phyloP scores from a whole-genome alignment of 1,140 invertebrate species.

The Eubasilissa regina region DNA sequence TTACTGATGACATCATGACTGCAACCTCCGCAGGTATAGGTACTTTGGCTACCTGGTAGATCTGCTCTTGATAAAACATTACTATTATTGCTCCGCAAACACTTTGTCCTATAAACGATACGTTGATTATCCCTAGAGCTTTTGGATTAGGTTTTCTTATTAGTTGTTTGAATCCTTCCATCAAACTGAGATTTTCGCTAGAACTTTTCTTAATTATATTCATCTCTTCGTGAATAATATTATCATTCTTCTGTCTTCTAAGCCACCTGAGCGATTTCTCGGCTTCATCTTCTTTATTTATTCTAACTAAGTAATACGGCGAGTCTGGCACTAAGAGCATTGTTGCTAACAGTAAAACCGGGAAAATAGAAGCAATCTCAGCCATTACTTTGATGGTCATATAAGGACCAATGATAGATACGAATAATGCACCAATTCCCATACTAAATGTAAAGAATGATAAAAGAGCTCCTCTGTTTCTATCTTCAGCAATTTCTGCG shows the following conservation, averaged over 20 bases:
- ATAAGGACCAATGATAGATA: conserved; percentile 53
- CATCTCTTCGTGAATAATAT: conserved; percentile 53
- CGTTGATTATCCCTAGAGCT: conserved; percentile 54
- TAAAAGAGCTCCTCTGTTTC: conserved; percentile 56
- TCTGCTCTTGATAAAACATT: conserved; percentile 58
- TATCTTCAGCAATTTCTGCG: conserved; percentile 58
- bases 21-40: conserved; percentile 49
- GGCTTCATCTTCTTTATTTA: conserved; percentile 54
- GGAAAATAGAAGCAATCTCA: conserved; percentile 53
- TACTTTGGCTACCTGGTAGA: conserved; percentile 37
- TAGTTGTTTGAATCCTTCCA: conserved; percentile 47
- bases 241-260: conserved; percentile 53
- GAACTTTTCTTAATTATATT: conserved; percentile 50
- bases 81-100: conserved; percentile 57
- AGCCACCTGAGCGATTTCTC: conserved; percentile 54
- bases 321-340: conserved; percentile 56
- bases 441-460: conserved; percentile 51
- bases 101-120: conserved; percentile 49
- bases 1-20: conserved; percentile 52
- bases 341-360: conserved; percentile 47
- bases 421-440: conserved; percentile 48
- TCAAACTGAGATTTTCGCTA: conserved; percentile 43
- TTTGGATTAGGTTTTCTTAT: conserved; percentile 54
- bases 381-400: conserved; percentile 52
- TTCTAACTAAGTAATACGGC: conserved; percentile 54